Conservation (phyloP, 2,888 invertebrate genomes). For the Emmelina monodactyla region DNA sequence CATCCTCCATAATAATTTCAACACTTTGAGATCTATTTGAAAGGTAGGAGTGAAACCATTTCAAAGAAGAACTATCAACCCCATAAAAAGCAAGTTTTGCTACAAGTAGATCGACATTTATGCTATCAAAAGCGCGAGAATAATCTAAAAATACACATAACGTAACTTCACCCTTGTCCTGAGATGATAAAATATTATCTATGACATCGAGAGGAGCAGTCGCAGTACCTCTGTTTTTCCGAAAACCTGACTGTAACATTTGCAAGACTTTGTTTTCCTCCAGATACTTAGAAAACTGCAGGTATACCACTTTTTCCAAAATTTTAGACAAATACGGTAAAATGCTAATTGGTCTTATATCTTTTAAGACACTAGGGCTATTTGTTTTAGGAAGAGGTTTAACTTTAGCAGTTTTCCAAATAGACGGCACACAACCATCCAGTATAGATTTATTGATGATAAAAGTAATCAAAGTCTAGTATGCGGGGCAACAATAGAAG, state of each 20-base stretch:
- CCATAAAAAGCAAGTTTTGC: constrained; percentile 14
- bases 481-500: neutral
- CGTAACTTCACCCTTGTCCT: constrained; percentile 1
- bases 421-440: constrained; percentile 1
- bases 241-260: constrained; percentile 5
- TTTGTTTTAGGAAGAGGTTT: constrained; percentile 6
- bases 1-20: neutral
- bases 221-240: constrained; percentile 4
- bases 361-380: constrained; percentile 3
- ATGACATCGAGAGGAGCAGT: constrained; percentile 3
- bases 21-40: neutral
- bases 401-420: constrained; percentile 8
- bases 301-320: constrained; percentile 6
- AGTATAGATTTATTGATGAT: constrained; percentile 7
- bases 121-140: constrained; percentile 13
- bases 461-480: neutral
- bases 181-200: neutral
- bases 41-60: constrained; percentile 3
- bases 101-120: constrained; percentile 11
- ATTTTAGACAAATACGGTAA: constrained; percentile 10
- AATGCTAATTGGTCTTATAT: constrained; percentile 8
- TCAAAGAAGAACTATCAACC: constrained; percentile 3
- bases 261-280: constrained; percentile 6
- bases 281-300: constrained; percentile 6
- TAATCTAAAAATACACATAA: constrained; percentile 9